Base-by-base conservation (phyloP, 2,113 vertebrate species). In the Rhea pennata region DNA sequence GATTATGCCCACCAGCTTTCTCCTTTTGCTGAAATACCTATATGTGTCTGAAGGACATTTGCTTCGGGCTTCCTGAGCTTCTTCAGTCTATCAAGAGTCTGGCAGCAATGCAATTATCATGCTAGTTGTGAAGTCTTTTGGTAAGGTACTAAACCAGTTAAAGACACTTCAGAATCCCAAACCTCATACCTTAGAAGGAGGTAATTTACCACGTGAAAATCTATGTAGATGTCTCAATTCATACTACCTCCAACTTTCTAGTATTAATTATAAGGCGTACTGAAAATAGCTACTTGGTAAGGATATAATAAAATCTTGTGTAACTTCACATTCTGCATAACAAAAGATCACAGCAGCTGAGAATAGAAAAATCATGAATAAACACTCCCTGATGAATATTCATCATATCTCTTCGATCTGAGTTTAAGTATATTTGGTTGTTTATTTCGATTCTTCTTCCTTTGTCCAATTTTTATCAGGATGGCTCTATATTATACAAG, bases 331-430 rank as follows among this genome's bases (percentile, higher is more conserved):
- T 79, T 94, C 95, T 96, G 54, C 42, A 36, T 71, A 86, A 88
- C 27, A 67, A 59, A 95, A 86, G 50, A 59, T 84, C 11, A 5
- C 27, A 88, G 10, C 39, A 87, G n/a, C 64, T 81, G 69, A 80
- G 59, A 88, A 54, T 26, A 93, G 90, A 81, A 94, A 92, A 93
- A 36, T 53, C 10, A 82, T 87, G 69, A 80, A 74, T 93, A 86
- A 70, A 59, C 39, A 66, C 11, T 29, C n/a, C 19, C 24, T 62
- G 14, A 67, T 93, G 78, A 92, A 86, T 96, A 84, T 88, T 86
- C 76, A 92, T 58, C 5, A 12, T 56, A 70, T n/a, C 7, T 80
- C 54, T 84, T 86, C 76, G 73, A 59, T 70, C 51, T 92, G 59
- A 91, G 80, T 73, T 29, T 77, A 59, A 77, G 69, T 75, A 31